These are phyloP conservation scores for Hyles vespertilio DNA, from an alignment of 1,140 invertebrate species.

Conservation along the genomic window DNA sequence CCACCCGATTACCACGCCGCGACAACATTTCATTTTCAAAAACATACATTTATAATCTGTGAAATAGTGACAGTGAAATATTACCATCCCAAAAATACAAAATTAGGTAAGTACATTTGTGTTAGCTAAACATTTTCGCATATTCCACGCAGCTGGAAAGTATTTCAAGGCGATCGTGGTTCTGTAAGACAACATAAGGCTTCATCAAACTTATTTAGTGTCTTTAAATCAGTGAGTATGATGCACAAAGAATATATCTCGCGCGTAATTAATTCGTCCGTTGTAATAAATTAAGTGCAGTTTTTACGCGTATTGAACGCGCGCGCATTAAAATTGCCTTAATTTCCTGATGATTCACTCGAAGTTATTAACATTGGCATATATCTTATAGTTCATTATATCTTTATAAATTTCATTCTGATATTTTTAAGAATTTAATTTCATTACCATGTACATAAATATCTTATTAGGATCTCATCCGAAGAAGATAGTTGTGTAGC, in stretches of 20 bases:
- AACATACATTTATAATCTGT: background rate
- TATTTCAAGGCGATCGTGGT: slow-evolving; percentile 69
- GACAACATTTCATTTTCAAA: slow-evolving; percentile 16
- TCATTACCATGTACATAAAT: too few species aligned
- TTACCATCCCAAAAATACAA: background rate
- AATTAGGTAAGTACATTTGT: slow-evolving; percentile 12
- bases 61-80: slow-evolving; percentile 6
- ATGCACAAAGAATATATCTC: background rate
- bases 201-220: slow-evolving; percentile 23
- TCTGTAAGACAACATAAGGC: background rate
- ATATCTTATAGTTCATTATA: too few species aligned
- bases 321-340: too few species aligned
- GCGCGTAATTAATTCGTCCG: too few species aligned
- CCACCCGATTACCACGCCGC: slow-evolving; percentile 14
- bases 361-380: too few species aligned
- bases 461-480: too few species aligned
- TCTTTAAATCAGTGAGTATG: slow-evolving; percentile 19
- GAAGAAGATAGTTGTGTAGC: too few species aligned
- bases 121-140: slow-evolving; percentile 63
- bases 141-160: slow-evolving; percentile 68
- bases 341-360: too few species aligned
- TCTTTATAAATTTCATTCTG: too few species aligned
- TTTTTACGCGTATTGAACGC: too few species aligned
- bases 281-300: too few species aligned
- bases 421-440: too few species aligned